Percentiles rank a stretch among this genome's conserved stretches.
phyloP scores from a whole-genome alignment of 2,113 vertebrate species.

The Carettochelys insculpta region DNA sequence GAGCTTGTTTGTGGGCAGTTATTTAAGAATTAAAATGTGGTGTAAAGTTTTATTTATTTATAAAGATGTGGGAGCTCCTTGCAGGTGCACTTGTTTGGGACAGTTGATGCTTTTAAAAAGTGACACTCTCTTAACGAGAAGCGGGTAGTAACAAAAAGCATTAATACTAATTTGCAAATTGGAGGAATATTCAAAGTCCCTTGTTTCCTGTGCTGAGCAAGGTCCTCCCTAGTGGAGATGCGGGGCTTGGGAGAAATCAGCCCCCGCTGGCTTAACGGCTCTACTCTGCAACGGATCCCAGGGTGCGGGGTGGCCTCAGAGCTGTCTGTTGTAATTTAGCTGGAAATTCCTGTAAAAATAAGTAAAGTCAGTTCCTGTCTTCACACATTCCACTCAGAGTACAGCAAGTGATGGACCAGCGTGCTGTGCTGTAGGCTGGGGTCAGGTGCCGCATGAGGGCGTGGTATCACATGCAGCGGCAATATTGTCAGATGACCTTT shows the following conservation, averaged over 20 bases:
- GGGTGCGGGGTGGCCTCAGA: no score
- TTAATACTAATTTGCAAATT: background rate
- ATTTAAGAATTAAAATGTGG: background rate
- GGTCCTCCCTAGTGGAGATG: no score
- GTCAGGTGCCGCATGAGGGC: background rate
- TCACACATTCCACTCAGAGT: background rate
- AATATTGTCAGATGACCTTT: background rate
- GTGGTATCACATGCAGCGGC: background rate
- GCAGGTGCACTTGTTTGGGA: background rate
- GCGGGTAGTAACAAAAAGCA: background rate
- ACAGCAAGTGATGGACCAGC: background rate
- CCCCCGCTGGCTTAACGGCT: no score
- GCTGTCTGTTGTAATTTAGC: background rate
- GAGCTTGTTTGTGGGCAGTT: background rate
- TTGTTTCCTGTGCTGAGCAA: background rate
- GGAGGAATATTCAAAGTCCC: background rate
- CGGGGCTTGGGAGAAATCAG: no score
- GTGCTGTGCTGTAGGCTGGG: background rate
- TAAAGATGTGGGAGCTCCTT: background rate
- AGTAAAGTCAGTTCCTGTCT: background rate
- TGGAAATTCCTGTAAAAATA: background rate
- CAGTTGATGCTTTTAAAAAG: background rate
- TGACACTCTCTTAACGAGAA: background rate
- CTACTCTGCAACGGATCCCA: no score
- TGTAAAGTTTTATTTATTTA: background rate